Evolutionary conservation across 2,888 invertebrate genomes (phyloP).

Genomic region (Eristalis tenax): DNA sequence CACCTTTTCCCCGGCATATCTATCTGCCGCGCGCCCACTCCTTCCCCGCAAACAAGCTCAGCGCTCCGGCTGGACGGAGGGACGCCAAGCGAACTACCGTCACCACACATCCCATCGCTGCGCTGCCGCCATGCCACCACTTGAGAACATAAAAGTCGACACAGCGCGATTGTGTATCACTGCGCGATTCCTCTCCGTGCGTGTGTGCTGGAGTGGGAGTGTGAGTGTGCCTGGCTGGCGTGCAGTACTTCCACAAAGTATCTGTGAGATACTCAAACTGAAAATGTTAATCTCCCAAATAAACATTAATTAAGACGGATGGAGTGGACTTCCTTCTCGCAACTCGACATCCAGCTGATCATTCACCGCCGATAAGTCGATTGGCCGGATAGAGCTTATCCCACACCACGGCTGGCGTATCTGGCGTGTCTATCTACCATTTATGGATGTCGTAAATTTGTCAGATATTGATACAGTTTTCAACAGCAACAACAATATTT

Average conservation of each 20-base stretch:
- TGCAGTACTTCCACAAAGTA: conserved; percentile 9
- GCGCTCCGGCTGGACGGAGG: conserved; percentile 45
- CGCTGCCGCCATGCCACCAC: conserved; percentile 19
- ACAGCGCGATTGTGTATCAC: neutral
- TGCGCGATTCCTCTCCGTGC: neutral
- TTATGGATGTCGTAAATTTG: conserved; percentile 55
- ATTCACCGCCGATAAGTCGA: conserved; percentile 17
- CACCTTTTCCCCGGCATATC: neutral
- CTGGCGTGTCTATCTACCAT: conserved; percentile 1
- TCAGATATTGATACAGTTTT: conserved; percentile 61
- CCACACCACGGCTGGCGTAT: neutral
- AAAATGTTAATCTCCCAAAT: conserved; percentile 65
- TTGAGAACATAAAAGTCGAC: conserved; percentile 53
- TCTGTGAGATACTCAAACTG: conserved; percentile 8
- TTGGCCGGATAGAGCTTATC: conserved; percentile 1
- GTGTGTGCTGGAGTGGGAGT: too few relatives aligned
- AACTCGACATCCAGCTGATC: conserved; percentile 13
- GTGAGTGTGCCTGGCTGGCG: neutral
- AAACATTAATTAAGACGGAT: conserved; percentile 63
- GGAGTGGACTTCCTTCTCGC: conserved; percentile 31
- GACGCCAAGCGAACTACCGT: neutral
- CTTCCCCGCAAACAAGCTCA: conserved; percentile 23
- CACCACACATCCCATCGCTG: neutral
- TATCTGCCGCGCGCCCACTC: neutral
- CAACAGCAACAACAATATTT: conserved; percentile 44